Conservation (phyloP, 2,113 vertebrate species). For the Limnothrissa miodon region DNA sequence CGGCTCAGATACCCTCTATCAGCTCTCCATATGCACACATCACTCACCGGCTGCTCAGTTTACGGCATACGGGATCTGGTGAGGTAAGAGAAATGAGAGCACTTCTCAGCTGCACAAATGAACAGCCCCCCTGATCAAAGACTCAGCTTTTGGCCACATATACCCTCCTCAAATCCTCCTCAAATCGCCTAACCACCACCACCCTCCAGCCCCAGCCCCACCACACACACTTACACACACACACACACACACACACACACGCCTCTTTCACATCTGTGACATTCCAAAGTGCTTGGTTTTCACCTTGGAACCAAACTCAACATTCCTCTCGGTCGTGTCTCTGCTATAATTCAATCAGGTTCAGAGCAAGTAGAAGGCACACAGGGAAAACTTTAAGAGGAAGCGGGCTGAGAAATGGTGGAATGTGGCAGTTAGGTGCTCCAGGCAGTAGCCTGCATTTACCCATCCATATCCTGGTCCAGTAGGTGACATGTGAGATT, state of each 20-base stretch:
- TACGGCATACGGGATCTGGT: not conserved
- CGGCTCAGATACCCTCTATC: not conserved
- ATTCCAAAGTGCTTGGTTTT: conserved; percentile 9
- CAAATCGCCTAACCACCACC: too few species aligned
- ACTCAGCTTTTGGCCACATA: not conserved
- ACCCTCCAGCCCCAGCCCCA: not conserved
- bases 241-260: conserved; percentile 2
- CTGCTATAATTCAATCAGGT: not conserved
- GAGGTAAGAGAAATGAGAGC: conserved; percentile 4
- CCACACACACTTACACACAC: not conserved
- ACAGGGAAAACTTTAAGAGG: not conserved
- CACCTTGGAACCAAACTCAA: conserved; percentile 17
- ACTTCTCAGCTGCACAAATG: not conserved
- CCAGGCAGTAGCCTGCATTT: conserved; percentile 46
- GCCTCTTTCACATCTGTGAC: conserved; percentile 15
- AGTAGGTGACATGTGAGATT: conserved; percentile 43
- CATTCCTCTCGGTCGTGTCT: not conserved
- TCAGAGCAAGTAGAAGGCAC: not conserved
- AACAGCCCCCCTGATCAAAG: conserved; percentile 1
- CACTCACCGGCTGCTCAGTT: not conserved
- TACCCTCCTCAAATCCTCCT: not conserved
- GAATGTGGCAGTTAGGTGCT: conserved; percentile 57
- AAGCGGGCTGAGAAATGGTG: not conserved
- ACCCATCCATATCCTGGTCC: conserved; percentile 45
- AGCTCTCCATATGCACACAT: not conserved